Conservation (phyloP, 2,797 vertebrate species). For the Girardinus metallicus region DNA sequence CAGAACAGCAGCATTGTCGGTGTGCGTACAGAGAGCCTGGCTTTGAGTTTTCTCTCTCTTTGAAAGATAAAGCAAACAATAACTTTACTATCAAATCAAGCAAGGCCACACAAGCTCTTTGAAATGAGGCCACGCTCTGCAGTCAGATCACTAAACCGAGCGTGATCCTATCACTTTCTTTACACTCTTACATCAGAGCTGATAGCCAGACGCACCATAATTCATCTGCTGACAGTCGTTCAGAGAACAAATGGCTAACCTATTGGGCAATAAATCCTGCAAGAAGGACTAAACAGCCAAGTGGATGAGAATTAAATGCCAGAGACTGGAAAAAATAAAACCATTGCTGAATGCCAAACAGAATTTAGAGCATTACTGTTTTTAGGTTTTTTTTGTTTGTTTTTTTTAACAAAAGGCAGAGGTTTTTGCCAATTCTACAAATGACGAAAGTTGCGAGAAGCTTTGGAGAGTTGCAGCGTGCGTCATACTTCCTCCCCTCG, state of each 20-base stretch:
- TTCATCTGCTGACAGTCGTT: conserved; percentile 30
- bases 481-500: background rate
- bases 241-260: conserved; percentile 42
- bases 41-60: conserved; percentile 35
- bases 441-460: conserved; percentile 1
- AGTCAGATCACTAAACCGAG: conserved; percentile 19
- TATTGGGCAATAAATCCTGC: conserved; percentile 45
- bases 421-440: background rate
- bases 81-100: conserved; percentile 27
- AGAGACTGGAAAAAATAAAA: conserved; percentile 5
- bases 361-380: background rate
- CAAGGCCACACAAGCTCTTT: conserved; percentile 33
- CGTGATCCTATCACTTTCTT: conserved; percentile 20
- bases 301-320: background rate
- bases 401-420: background rate
- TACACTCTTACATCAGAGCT: conserved; percentile 14
- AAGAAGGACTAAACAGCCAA: conserved; percentile 15
- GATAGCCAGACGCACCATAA: conserved; percentile 32
- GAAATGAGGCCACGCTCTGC: background rate
- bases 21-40: background rate
- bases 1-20: background rate
- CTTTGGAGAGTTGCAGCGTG: background rate
- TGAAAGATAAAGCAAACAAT: conserved; percentile 54
- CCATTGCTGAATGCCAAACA: background rate
- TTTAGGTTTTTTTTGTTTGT: no score